A percentile compares a stretch with the other conserved stretches of the same genome.
Conservation (phyloP, 2,113 vertebrate genomes). For the Paedocypris sp. region DNA sequence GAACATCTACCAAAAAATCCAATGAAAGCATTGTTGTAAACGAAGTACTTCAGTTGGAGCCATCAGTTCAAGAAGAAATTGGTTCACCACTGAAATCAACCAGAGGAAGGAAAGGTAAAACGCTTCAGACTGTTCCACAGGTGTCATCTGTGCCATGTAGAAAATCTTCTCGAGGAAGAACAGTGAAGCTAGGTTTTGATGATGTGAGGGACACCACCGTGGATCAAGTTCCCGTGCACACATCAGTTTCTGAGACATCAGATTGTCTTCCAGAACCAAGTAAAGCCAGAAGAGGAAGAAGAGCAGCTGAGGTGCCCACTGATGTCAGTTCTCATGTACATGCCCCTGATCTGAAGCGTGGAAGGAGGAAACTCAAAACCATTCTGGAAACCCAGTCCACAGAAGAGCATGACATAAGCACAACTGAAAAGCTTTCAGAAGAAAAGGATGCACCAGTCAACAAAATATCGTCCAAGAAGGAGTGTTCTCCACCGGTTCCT, state of each 20-base stretch:
- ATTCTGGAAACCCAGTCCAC: too few species aligned
- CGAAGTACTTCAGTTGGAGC: not conserved
- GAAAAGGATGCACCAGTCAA: not conserved
- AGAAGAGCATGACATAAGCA: not conserved
- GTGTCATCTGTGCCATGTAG: slow-evolving; percentile 16
- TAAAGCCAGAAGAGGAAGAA: slow-evolving; percentile 31
- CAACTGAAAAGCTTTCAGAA: not conserved
- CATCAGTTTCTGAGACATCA: not conserved
- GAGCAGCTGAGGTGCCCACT: not conserved
- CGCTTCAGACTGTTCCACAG: slow-evolving; percentile 10
- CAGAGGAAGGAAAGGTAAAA: slow-evolving; percentile 44
- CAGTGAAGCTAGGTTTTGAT: slow-evolving; percentile 24
- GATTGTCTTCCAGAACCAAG: not conserved
- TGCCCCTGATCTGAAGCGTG: not conserved
- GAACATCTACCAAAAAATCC: not conserved
- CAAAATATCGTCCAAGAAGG: too few species aligned
- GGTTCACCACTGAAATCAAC: slow-evolving; percentile 16
- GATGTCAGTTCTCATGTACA: not conserved
- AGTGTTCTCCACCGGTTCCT: not conserved
- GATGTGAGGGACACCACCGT: slow-evolving; percentile 25
- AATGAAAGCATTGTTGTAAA: too few species aligned
- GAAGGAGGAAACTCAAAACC: not conserved
- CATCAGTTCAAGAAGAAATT: not conserved
- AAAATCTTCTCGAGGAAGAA: slow-evolving; percentile 39
- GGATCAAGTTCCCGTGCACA: not conserved